Conservation (phyloP, 2,113 vertebrate genomes). For the Embiotoca jacksoni region DNA sequence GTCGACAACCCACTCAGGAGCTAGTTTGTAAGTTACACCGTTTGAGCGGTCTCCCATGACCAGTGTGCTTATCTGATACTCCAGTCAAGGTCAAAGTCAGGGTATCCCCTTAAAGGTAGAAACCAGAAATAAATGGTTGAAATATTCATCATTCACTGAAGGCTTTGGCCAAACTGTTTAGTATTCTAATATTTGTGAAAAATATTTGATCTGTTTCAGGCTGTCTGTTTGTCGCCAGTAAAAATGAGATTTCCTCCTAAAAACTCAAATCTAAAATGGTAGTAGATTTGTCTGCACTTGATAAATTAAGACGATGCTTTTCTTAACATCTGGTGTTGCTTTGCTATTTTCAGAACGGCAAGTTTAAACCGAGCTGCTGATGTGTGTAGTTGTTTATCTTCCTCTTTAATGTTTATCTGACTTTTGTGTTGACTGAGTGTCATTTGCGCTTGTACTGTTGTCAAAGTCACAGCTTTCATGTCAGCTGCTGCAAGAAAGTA, state of each 20-base stretch:
- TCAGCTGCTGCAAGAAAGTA: slow-evolving; percentile 61
- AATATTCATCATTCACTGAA: slow-evolving; percentile 2
- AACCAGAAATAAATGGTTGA: not conserved
- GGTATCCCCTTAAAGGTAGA: slow-evolving; percentile 28
- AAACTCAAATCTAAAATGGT: not conserved
- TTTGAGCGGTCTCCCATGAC: slow-evolving; percentile 1
- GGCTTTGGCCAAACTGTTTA: slow-evolving; percentile 3
- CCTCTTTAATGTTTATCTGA: slow-evolving; percentile 32
- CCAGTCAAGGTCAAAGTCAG: slow-evolving; percentile 30
- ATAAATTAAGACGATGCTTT: slow-evolving; percentile 10
- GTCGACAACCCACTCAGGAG: not conserved
- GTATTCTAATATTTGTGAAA: not conserved
- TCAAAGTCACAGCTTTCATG: slow-evolving; percentile 59
- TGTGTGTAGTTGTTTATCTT: slow-evolving; percentile 33
- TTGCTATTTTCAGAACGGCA: slow-evolving; percentile 38
- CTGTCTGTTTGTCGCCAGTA: not conserved
- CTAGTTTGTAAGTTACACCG: slow-evolving; percentile 7
- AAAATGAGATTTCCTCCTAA: slow-evolving; percentile 5
- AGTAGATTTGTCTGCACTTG: slow-evolving; percentile 10
- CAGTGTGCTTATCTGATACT: slow-evolving; percentile 12
- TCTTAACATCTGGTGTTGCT: slow-evolving; percentile 18
- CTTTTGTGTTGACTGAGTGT: slow-evolving; percentile 28
- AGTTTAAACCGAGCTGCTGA: slow-evolving; percentile 4
- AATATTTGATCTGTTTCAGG: not conserved
- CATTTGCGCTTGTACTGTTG: slow-evolving; percentile 40